Evolutionary conservation across 2,797 vertebrate species (phyloP).

Genomic region (Serranus cabrilla): DNA sequence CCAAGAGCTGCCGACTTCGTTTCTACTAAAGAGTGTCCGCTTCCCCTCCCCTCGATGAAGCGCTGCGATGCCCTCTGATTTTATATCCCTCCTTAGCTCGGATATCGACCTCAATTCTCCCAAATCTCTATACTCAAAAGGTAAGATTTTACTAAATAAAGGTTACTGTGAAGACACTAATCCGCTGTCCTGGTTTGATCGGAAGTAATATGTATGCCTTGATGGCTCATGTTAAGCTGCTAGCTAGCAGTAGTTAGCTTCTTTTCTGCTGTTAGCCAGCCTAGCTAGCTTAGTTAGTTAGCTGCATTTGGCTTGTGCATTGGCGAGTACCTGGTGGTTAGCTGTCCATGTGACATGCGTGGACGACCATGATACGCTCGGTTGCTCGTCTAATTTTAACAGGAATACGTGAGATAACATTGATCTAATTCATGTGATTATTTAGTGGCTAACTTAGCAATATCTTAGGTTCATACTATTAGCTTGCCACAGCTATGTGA

Average conservation of each 20-base stretch:
- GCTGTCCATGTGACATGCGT: slow-evolving; percentile 50
- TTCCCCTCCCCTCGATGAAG: slow-evolving; percentile 87
- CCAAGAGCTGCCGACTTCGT: slow-evolving; percentile 62
- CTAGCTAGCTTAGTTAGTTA: slow-evolving; percentile 74
- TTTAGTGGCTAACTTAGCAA: background rate
- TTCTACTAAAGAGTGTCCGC: slow-evolving; percentile 80
- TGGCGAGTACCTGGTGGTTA: slow-evolving; percentile 48
- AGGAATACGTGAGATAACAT: background rate
- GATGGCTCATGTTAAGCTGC: slow-evolving; percentile 71
- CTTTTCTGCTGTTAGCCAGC: slow-evolving; percentile 71
- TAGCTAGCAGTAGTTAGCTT: slow-evolving; percentile 78
- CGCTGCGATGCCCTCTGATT: slow-evolving; percentile 98
- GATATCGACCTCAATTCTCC: slow-evolving; percentile 97
- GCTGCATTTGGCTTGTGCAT: slow-evolving; percentile 49
- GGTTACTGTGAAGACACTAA: background rate
- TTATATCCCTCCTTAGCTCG: slow-evolving; percentile 96
- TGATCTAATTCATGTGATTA: background rate
- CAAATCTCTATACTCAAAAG: slow-evolving; percentile 96
- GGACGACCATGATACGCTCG: background rate
- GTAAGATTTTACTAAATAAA: slow-evolving; percentile 81
- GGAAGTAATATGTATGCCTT: slow-evolving; percentile 40
- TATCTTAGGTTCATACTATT: background rate
- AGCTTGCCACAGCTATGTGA: slow-evolving; percentile 40
- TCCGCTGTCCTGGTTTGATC: slow-evolving; percentile 24
- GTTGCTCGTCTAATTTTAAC: background rate